These are phyloP conservation scores for Setophaga kirtlandii DNA, from an alignment of 2,113 vertebrate species.

Conservation along the genomic window DNA sequence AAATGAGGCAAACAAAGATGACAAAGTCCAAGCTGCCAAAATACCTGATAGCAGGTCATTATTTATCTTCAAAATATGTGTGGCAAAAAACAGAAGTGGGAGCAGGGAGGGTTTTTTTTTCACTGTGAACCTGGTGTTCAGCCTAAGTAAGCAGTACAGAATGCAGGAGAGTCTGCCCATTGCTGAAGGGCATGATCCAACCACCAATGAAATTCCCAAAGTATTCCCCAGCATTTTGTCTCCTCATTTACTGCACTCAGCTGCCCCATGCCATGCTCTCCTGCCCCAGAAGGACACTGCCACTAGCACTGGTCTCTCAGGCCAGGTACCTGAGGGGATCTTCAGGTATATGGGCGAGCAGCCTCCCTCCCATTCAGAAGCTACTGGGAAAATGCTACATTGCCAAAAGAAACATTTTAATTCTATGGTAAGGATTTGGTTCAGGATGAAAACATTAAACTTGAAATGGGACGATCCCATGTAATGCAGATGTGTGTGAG, in stretches of 20 bases:
- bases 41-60: background rate
- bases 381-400: background rate
- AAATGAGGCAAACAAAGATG: background rate
- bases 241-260: background rate
- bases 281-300: background rate
- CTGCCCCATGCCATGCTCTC: background rate
- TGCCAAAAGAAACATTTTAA: background rate
- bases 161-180: background rate
- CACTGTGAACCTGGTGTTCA: background rate
- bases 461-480: background rate
- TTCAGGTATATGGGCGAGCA: fast-evolving
- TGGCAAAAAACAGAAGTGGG: background rate
- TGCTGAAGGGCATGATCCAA: background rate
- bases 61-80: background rate
- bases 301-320: background rate
- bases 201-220: background rate
- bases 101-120: background rate
- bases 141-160: background rate
- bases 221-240: background rate
- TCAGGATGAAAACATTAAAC: background rate
- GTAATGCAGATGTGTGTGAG: fast-evolving
- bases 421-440: fast-evolving
- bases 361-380: background rate
- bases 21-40: background rate
- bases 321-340: background rate